A percentile compares a stretch with the other conserved stretches of the same genome.
These are phyloP conservation scores for Pluvialis apricaria DNA, from an alignment of 2,113 vertebrate species.

Conservation along the genomic window DNA sequence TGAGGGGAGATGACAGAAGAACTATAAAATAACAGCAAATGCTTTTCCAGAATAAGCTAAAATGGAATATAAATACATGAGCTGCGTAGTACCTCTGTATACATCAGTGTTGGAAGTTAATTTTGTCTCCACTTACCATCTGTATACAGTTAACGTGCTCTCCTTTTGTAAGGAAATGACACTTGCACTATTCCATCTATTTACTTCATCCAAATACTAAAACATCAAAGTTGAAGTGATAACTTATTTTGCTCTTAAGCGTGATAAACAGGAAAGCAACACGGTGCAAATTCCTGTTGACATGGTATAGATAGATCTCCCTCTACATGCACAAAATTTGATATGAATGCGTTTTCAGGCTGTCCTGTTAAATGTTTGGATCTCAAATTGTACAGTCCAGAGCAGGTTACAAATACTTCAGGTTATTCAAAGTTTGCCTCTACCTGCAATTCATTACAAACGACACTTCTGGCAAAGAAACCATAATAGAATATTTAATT, in stretches of 20 bases:
- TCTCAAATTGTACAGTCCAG: not conserved
- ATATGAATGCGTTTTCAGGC: not conserved
- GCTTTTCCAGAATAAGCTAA: not conserved
- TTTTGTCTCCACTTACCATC: not conserved
- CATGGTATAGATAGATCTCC: not conserved
- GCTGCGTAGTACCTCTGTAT: not conserved
- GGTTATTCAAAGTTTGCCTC: not conserved
- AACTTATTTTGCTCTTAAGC: not conserved
- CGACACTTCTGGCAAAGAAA: not conserved
- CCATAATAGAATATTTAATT: not conserved
- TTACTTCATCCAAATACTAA: not conserved
- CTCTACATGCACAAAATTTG: too few species aligned
- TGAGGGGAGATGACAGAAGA: not conserved
- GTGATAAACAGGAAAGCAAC: not conserved
- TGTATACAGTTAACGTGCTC: not conserved
- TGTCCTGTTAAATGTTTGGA: not conserved
- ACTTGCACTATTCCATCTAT: not conserved
- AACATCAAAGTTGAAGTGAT: not conserved
- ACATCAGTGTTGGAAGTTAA: not conserved
- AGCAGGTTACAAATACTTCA: not conserved
- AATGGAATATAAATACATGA: not conserved
- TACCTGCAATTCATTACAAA: not conserved
- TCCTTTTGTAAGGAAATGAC: not conserved
- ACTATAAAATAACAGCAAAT: not conserved
- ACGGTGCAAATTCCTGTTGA: not conserved